phyloP scores from a whole-genome alignment of 2,797 vertebrate species.

The Momotus momota region DNA sequence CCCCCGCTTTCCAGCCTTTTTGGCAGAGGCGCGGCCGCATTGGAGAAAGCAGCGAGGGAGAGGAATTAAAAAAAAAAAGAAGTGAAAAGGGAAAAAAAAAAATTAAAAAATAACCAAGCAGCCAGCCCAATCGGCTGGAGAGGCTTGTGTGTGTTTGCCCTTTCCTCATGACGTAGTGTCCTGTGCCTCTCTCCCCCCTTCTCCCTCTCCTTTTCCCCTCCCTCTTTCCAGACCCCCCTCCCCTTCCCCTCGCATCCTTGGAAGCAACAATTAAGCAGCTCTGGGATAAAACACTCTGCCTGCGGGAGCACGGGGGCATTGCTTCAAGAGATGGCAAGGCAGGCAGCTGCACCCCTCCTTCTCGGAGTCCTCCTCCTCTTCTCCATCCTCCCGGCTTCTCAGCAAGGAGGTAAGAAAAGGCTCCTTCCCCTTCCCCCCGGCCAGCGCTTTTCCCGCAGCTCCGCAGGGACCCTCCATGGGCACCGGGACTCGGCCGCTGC shows the following conservation, averaged over 20 bases:
- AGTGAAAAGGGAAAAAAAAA: not conserved
- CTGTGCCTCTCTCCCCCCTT: constrained; percentile 72
- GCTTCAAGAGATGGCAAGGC: constrained; percentile 92
- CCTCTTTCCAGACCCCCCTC: constrained; percentile 24
- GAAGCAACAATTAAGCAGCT: constrained; percentile 88
- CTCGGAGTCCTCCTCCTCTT: constrained; percentile 86
- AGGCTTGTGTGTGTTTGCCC: constrained; percentile 81
- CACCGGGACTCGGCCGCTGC: not conserved
- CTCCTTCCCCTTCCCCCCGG: not conserved
- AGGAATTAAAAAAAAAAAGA: not conserved
- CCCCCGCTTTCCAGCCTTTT: constrained; percentile 1
- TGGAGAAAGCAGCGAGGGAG: constrained; percentile 80
- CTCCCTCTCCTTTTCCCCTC: constrained; percentile 18
- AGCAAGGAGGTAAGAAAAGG: constrained; percentile 92
- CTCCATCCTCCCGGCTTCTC: constrained; percentile 84
- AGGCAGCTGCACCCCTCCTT: constrained; percentile 85
- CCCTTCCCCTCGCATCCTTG: constrained; percentile 80
- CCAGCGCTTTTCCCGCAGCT: not conserved
- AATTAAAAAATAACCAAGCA: not conserved
- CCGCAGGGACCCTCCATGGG: not conserved
- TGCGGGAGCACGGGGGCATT: constrained; percentile 87
- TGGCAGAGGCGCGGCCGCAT: constrained; percentile 85
- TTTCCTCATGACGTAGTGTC: constrained; percentile 87
- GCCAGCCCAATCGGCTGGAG: constrained; percentile 77
- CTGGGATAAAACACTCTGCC: constrained; percentile 94